phyloP scores from a whole-genome alignment of 1,140 invertebrate species.

The Caenorhabditis brenneri region DNA sequence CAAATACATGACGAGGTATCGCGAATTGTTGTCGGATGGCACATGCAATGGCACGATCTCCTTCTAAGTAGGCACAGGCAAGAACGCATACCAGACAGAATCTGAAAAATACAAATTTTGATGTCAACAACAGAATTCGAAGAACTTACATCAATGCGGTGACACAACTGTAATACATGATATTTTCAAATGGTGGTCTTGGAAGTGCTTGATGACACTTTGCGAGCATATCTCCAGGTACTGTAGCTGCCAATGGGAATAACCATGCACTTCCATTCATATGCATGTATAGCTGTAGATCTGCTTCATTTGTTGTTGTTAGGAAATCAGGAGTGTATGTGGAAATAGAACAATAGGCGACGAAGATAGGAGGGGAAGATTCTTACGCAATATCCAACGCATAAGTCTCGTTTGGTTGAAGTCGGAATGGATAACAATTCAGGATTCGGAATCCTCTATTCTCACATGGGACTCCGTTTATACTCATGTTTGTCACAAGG shows the following conservation, averaged over 20 bases:
- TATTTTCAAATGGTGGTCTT: conserved; percentile 82
- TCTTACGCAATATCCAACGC: conserved; percentile 83
- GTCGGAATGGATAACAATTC: conserved; percentile 82
- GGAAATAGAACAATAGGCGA: conserved; percentile 51
- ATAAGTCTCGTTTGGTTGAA: conserved; percentile 82
- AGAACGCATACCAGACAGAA: conserved; percentile 78
- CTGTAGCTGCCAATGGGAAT: conserved; percentile 81
- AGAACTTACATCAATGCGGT: conserved; percentile 65
- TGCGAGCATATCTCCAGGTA: conserved; percentile 79
- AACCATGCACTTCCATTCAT: conserved; percentile 76
- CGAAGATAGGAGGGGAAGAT: neutral
- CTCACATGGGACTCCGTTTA: conserved; percentile 81
- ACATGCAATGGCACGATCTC: conserved; percentile 78
- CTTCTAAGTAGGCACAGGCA: conserved; percentile 79
- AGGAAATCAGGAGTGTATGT: conserved; percentile 90
- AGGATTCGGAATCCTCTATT: conserved; percentile 86
- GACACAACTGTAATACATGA: conserved; percentile 78
- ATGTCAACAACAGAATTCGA: neutral
- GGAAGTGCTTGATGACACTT: conserved; percentile 79
- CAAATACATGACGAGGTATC: conserved; percentile 46
- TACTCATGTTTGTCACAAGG: conserved; percentile 77
- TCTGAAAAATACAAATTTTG: conserved; percentile 73
- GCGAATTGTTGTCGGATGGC: conserved; percentile 70
- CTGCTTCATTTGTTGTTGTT: conserved; percentile 79
- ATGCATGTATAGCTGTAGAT: conserved; percentile 73